phyloP scores from a whole-genome alignment of 2,113 vertebrate species.

The Semnornis frantzii region DNA sequence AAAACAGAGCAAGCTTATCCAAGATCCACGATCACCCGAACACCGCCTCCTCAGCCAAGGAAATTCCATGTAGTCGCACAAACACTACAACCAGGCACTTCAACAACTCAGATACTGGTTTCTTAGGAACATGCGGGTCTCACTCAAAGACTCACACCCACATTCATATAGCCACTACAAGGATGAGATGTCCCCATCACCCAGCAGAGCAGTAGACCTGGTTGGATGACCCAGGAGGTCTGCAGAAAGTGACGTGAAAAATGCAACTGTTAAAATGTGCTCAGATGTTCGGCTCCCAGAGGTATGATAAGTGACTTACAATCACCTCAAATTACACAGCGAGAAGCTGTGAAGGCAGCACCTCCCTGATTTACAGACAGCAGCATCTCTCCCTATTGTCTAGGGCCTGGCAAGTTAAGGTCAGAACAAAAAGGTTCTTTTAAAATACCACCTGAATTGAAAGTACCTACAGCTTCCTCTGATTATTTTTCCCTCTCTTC shows the following conservation, averaged over 20 bases:
- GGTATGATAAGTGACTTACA: background rate
- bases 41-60: background rate
- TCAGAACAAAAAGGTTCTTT: constrained; percentile 10
- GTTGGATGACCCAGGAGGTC: background rate
- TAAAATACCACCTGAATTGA: background rate
- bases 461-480: background rate
- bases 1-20: background rate
- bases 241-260: background rate
- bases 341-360: background rate
- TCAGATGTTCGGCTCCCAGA: background rate
- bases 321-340: background rate
- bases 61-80: background rate
- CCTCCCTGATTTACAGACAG: background rate
- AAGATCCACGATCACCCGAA: fast-evolving
- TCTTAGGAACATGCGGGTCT: background rate
- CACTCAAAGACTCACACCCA: background rate
- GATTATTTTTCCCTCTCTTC: background rate
- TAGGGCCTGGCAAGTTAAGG: background rate
- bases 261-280: background rate
- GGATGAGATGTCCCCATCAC: fast-evolving
- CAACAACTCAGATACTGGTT: fast-evolving
- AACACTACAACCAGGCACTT: background rate
- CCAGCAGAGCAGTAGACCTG: background rate
- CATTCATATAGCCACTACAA: fast-evolving
- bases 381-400: background rate